A percentile compares a stretch with the other conserved stretches of the same genome.
Evolutionary conservation across 2,888 invertebrate genomes (phyloP).

Genomic region (Lathronympha strigana): DNA sequence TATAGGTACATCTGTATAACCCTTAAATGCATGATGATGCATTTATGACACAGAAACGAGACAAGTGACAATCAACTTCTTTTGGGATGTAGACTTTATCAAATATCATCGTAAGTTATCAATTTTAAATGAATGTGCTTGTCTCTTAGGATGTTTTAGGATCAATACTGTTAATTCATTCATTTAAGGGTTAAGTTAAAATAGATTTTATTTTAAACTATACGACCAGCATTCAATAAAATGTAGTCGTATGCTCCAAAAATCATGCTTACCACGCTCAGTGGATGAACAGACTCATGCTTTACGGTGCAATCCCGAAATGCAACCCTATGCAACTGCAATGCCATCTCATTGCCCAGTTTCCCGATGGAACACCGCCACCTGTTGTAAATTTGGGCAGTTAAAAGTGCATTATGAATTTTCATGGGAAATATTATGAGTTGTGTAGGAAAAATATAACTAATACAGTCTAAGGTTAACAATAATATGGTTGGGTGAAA

Average conservation of each 20-base stretch:
- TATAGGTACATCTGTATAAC: too few species aligned
- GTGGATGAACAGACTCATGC: slow-evolving; percentile 24
- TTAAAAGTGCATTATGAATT: slow-evolving; percentile 21
- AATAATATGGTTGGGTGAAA: too few species aligned
- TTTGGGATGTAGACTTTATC: too few species aligned
- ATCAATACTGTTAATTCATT: too few species aligned
- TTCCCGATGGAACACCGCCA: slow-evolving; percentile 17
- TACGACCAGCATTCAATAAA: slow-evolving; percentile 37
- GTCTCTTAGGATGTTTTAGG: too few species aligned
- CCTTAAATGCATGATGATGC: too few species aligned
- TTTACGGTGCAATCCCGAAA: background rate
- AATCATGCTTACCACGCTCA: slow-evolving; percentile 22
- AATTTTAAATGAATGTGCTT: background rate
- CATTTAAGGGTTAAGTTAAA: background rate
- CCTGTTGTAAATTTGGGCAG: slow-evolving; percentile 7
- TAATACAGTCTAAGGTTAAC: too few species aligned
- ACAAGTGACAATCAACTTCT: too few species aligned
- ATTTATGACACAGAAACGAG: too few species aligned
- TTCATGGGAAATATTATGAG: background rate
- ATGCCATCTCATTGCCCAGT: slow-evolving; percentile 15
- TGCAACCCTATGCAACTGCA: slow-evolving; percentile 6
- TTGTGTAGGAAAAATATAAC: too few species aligned
- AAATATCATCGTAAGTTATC: too few species aligned
- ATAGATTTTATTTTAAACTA: background rate
- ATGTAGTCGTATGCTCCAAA: slow-evolving; percentile 32